Evolutionary conservation across 1,140 invertebrate genomes (phyloP).

Genomic region (Portunus trituberculatus): DNA sequence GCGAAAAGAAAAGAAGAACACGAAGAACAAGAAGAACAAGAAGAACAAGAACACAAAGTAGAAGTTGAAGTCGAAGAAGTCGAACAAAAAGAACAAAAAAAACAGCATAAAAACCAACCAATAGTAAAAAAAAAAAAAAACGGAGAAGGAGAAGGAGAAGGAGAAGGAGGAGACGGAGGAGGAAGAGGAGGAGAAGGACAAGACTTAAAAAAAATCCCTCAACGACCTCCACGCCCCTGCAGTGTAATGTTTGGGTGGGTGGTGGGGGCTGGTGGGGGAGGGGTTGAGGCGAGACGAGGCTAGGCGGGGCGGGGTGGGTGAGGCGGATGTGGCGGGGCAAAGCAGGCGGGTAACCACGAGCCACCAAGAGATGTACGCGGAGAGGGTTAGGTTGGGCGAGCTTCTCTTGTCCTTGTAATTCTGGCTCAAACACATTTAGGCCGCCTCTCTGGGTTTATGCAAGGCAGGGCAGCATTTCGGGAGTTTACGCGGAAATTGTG

Average conservation of each 20-base stretch:
- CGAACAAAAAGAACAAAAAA: too few relatives aligned
- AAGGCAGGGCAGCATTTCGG: not conserved
- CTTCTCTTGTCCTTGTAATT: not conserved
- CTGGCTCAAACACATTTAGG: slow-evolving; percentile 9
- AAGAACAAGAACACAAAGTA: too few relatives aligned
- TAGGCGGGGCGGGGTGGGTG: not conserved
- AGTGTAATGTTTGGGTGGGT: not conserved
- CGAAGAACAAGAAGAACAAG: too few relatives aligned
- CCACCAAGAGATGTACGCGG: not conserved
- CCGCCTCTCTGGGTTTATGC: not conserved
- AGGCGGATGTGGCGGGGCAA: not conserved
- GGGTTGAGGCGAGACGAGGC: too few relatives aligned
- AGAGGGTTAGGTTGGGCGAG: not conserved
- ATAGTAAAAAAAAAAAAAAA: too few relatives aligned
- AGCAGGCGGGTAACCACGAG: not conserved
- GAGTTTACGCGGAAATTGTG: slow-evolving; percentile 1
- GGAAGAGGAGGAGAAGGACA: not conserved
- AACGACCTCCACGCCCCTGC: not conserved
- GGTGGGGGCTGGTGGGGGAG: not conserved
- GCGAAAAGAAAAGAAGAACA: not conserved
- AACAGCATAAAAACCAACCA: too few relatives aligned
- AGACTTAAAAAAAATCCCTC: not conserved
- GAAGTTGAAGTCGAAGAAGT: too few relatives aligned
- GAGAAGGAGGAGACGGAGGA: not conserved
- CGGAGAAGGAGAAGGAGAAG: too few relatives aligned